These are phyloP conservation scores for Rhodeus uyekii DNA, from an alignment of 2,797 vertebrate species.

Conservation along the genomic window DNA sequence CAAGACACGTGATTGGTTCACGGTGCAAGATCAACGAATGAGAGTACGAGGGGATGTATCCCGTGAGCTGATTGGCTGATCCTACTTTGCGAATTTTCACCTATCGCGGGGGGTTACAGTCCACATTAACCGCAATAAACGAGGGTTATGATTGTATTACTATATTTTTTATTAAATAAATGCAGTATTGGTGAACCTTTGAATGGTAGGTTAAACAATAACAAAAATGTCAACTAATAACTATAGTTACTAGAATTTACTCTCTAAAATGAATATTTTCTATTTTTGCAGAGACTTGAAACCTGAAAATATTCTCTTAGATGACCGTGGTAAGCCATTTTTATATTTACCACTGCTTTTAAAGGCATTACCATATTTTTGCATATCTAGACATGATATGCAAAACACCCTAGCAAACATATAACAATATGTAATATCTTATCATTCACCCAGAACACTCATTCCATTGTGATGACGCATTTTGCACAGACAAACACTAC, in stretches of 20 bases:
- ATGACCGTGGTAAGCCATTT: conserved; percentile 86
- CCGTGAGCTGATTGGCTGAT: no score
- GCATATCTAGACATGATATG: background rate
- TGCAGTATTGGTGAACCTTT: background rate
- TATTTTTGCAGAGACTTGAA: conserved; percentile 87
- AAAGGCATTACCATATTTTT: background rate
- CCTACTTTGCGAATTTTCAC: no score
- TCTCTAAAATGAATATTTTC: background rate
- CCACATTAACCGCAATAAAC: no score
- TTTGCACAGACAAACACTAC: background rate
- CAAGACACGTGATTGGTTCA: no score
- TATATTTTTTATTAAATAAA: background rate
- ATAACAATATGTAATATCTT: background rate
- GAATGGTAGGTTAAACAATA: background rate
- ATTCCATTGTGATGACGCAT: background rate
- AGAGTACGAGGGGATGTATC: no score
- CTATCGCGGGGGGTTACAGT: no score
- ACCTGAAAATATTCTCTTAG: conserved; percentile 95
- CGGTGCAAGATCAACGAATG: no score
- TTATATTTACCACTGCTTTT: background rate
- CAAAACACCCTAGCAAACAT: background rate
- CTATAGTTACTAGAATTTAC: background rate
- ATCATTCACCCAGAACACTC: background rate
- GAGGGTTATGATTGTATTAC: no score
- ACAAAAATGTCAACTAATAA: background rate